phyloP scores from a whole-genome alignment of 2,113 vertebrate genomes.

The Clinocottus analis region DNA sequence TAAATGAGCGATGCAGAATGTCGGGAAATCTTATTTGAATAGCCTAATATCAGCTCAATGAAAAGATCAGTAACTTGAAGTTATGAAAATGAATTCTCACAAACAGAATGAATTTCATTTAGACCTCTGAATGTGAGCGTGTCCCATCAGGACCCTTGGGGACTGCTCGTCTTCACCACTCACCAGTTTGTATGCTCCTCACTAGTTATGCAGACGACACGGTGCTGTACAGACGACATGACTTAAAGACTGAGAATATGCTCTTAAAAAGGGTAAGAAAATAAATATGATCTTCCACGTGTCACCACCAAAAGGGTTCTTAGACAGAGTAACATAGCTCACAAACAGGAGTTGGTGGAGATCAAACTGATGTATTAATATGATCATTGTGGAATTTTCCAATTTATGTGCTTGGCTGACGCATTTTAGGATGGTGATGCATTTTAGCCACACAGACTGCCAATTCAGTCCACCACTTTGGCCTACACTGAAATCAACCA shows the following conservation, averaged over 20 bases:
- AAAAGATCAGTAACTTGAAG: neutral
- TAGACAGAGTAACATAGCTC: no score
- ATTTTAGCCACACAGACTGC: no score
- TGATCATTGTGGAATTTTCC: no score
- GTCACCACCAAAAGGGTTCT: no score
- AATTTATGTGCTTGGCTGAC: no score
- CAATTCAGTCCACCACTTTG: no score
- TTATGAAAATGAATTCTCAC: neutral
- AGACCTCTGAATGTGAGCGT: neutral
- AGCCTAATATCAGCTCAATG: neutral
- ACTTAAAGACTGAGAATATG: neutral
- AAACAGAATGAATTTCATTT: neutral
- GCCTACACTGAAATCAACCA: no score
- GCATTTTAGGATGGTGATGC: no score
- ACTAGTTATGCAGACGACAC: neutral
- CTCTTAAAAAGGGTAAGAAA: neutral
- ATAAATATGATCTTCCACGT: no score
- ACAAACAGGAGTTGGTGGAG: neutral
- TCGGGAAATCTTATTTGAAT: neutral
- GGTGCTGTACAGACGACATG: neutral
- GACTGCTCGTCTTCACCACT: neutral
- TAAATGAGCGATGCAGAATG: neutral
- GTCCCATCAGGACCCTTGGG: neutral
- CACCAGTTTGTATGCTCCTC: neutral
- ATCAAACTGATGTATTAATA: no score